Percentiles rank a stretch among this genome's conserved stretches.
Conservation (phyloP, 2,113 vertebrate genomes). For the Carlito syrichta region DNA sequence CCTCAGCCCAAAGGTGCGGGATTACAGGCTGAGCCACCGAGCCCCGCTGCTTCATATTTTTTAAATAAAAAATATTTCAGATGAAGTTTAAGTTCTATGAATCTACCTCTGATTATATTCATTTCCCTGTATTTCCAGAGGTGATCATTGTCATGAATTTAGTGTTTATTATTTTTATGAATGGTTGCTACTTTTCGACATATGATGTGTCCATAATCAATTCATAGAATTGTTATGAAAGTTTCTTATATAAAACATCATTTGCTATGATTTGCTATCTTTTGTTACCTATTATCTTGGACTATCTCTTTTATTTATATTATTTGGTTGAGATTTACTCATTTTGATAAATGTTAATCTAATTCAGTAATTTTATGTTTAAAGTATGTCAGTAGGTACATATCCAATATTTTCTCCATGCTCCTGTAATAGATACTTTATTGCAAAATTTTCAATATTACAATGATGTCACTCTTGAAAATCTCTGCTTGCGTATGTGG, state of each 20-base stretch:
- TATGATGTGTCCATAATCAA: neutral
- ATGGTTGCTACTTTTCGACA: neutral
- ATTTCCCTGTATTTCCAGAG: neutral
- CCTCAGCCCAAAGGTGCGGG: no score
- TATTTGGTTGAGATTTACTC: neutral
- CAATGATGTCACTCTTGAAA: neutral
- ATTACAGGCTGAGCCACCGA: no score
- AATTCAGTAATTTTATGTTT: neutral
- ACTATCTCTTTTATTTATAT: neutral
- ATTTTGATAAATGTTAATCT: neutral
- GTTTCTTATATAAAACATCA: neutral
- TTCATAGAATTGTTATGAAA: neutral
- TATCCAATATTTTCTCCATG: neutral
- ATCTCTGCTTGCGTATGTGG: neutral
- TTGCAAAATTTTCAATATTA: neutral
- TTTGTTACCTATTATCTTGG: no score
- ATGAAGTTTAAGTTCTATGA: neutral
- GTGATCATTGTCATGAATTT: neutral
- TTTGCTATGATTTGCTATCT: no score
- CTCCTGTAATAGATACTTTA: neutral
- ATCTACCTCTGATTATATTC: neutral
- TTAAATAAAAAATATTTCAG: neutral
- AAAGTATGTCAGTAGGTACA: neutral
- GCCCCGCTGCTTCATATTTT: no score
- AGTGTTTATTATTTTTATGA: neutral